These are phyloP conservation scores for Euzetes globulus DNA, from an alignment of 2,888 invertebrate species.

Conservation along the genomic window DNA sequence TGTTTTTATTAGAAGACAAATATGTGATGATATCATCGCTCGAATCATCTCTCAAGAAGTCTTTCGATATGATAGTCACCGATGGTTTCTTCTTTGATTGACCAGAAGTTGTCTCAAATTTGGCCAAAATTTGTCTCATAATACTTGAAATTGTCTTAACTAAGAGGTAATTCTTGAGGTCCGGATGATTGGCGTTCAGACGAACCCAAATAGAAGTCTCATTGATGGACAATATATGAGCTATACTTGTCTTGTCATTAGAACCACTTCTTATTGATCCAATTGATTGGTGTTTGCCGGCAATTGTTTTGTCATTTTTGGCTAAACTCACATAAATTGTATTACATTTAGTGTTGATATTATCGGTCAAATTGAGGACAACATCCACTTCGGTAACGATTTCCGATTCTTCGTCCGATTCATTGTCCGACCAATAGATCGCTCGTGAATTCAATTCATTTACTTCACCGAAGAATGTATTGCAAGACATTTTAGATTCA, in stretches of 20 bases:
- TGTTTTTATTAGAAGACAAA: background rate
- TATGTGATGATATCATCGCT: background rate
- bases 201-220: background rate
- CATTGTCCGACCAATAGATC: constrained; percentile 33
- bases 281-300: background rate
- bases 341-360: background rate
- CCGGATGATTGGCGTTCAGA: background rate
- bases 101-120: background rate
- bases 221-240: background rate
- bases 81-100: background rate
- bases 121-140: background rate
- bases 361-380: background rate
- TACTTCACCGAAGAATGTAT: constrained; percentile 36
- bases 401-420: constrained; percentile 24
- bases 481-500: background rate
- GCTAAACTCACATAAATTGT: background rate
- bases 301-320: background rate
- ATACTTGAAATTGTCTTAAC: background rate
- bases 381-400: background rate
- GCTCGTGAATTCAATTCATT: constrained; percentile 33
- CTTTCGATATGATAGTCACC: constrained; percentile 24
- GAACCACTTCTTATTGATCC: background rate
- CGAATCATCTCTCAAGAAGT: background rate
- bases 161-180: background rate
- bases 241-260: background rate